These are phyloP conservation scores for Mythimna pallens DNA, from an alignment of 2,888 invertebrate species.

Conservation along the genomic window DNA sequence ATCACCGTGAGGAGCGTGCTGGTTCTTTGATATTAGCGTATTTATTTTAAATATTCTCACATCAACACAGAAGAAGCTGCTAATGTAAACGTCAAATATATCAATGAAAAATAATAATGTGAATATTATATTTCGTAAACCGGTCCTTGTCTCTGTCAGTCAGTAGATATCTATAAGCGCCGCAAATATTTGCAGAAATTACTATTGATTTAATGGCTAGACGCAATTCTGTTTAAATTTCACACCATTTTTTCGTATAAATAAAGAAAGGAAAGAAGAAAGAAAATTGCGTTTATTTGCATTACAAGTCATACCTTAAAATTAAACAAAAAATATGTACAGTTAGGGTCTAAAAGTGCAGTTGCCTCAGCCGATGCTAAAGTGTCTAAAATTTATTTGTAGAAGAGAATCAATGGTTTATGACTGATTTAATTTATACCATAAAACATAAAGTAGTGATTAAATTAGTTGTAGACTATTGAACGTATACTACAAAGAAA, in stretches of 20 bases:
- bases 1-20: neutral
- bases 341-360: too few species aligned
- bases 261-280: too few species aligned
- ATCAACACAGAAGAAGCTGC: neutral
- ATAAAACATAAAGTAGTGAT: too few species aligned
- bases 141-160: neutral
- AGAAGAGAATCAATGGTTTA: too few species aligned
- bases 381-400: too few species aligned
- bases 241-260: neutral
- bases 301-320: too few species aligned
- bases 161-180: conserved; percentile 34
- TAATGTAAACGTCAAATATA: conserved; percentile 32
- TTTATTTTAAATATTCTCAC: conserved; percentile 21
- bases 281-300: too few species aligned
- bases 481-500: too few species aligned
- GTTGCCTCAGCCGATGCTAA: too few species aligned
- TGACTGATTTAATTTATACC: too few species aligned
- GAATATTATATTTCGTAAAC: conserved; percentile 21
- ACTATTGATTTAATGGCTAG: conserved; percentile 12
- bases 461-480: too few species aligned
- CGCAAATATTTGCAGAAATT: conserved; percentile 24
- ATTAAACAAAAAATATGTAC: too few species aligned
- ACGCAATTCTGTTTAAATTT: conserved; percentile 5
- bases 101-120: conserved; percentile 28
- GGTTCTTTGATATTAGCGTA: conserved; percentile 12